These are phyloP conservation scores for Eristalis pertinax DNA, from an alignment of 2,888 invertebrate genomes.

Conservation along the genomic window DNA sequence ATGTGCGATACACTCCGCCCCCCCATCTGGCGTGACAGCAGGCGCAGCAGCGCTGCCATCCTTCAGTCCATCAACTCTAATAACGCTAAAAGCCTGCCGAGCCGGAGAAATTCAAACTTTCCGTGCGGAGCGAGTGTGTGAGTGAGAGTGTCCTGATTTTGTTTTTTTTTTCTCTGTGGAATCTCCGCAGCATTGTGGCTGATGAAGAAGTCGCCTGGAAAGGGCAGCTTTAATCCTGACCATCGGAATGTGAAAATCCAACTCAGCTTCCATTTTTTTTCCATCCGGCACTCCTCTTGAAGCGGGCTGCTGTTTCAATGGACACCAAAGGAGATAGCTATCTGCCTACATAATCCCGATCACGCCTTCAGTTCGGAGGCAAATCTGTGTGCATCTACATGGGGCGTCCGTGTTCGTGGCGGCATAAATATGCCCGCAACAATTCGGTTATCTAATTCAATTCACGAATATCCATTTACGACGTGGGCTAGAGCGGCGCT, in stretches of 20 bases:
- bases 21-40: background rate
- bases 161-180: conserved; percentile 20
- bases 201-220: conserved; percentile 27
- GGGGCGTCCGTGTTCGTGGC: conserved; percentile 29
- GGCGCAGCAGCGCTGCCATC: background rate
- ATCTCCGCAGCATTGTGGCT: conserved; percentile 22
- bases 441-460: conserved; percentile 65
- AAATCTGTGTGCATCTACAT: conserved; percentile 58
- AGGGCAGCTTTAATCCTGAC: conserved; percentile 65
- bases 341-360: conserved; percentile 54
- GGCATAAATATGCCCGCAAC: conserved; percentile 56
- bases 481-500: background rate
- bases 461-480: conserved; percentile 55
- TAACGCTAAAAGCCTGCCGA: conserved; percentile 44
- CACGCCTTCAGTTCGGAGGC: conserved; percentile 42
- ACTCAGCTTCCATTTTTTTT: conserved; percentile 27
- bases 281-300: background rate
- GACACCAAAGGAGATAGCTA: conserved; percentile 2
- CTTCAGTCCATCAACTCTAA: conserved; percentile 48
- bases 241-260: conserved; percentile 67
- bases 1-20: background rate
- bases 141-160: background rate
- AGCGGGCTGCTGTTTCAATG: background rate
- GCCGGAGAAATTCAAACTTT: conserved; percentile 12
- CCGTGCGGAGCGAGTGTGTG: conserved; percentile 5